Conservation (phyloP, 2,113 vertebrate genomes). For the Boulengeromyrus knoepffleri region DNA sequence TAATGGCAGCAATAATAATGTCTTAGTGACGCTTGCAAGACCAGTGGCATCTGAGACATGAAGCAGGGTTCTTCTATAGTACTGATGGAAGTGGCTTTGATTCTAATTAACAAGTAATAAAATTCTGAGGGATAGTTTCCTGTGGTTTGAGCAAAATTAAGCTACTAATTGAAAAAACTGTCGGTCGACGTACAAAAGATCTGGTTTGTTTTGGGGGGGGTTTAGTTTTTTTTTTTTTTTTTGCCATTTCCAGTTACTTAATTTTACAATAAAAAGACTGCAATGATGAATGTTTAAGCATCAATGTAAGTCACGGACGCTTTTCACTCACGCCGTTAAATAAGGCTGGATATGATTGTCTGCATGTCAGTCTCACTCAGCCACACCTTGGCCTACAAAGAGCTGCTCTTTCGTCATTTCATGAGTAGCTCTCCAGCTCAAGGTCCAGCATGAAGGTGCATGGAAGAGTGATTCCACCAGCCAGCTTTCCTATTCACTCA, state of each 20-base stretch:
- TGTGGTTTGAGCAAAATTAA: conserved; percentile 1
- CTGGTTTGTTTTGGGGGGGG: not conserved
- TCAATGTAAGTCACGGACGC: not conserved
- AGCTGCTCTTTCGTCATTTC: not conserved
- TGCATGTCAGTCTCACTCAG: not conserved
- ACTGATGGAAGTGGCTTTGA: not conserved
- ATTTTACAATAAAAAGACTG: not conserved
- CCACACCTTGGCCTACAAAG: not conserved
- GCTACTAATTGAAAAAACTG: not conserved
- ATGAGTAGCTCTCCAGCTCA: not conserved
- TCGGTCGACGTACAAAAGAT: not conserved
- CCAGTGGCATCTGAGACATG: not conserved
- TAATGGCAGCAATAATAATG: conserved; percentile 3
- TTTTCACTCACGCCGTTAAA: not conserved
- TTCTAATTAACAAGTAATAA: conserved; percentile 1
- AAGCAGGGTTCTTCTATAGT: not conserved
- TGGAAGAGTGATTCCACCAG: not conserved
- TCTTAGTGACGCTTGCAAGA: not conserved
- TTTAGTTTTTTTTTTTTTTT: not conserved
- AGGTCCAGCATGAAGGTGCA: not conserved
- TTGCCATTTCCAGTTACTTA: not conserved
- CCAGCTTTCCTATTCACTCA: not conserved
- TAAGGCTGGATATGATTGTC: not conserved
- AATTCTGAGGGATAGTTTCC: not conserved
- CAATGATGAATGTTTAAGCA: not conserved